phyloP scores from a whole-genome alignment of 2,888 invertebrate species.

The Parnassius apollo region DNA sequence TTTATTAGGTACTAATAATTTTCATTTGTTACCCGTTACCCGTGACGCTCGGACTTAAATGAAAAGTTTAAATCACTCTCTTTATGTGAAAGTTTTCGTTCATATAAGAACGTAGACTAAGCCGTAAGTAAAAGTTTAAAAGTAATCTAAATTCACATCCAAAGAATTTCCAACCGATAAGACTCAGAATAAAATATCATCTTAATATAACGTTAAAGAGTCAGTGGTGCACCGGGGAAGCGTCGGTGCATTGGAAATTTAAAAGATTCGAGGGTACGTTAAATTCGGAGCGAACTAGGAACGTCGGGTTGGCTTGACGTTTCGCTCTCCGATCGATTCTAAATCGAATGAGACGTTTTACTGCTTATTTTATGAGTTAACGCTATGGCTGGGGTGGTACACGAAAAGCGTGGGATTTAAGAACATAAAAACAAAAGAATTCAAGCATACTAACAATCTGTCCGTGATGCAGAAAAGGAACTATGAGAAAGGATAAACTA shows the following conservation, averaged over 20 bases:
- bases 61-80: too few species aligned
- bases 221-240: constrained; percentile 28
- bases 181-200: constrained; percentile 31
- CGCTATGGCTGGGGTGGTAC: constrained; percentile 22
- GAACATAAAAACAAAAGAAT: too few species aligned
- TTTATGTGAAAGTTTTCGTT: too few species aligned
- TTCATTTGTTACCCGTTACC: too few species aligned
- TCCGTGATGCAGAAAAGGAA: too few species aligned
- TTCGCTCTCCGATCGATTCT: constrained; percentile 50
- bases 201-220: constrained; percentile 37
- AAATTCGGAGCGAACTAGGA: constrained; percentile 44
- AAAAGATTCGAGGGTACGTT: constrained; percentile 52
- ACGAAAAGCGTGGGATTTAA: neutral
- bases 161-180: constrained; percentile 26
- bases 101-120: too few species aligned
- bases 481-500: too few species aligned
- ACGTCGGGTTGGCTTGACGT: constrained; percentile 41
- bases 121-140: neutral
- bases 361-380: constrained; percentile 60
- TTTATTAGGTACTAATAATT: too few species aligned
- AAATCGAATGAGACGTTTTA: constrained; percentile 58
- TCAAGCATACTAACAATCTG: too few species aligned
- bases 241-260: constrained; percentile 51
- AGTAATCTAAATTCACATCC: constrained; percentile 26
- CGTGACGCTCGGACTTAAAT: too few species aligned